Conservation (phyloP, 2,888 invertebrate species). For the Taphrorychus bicolor region DNA sequence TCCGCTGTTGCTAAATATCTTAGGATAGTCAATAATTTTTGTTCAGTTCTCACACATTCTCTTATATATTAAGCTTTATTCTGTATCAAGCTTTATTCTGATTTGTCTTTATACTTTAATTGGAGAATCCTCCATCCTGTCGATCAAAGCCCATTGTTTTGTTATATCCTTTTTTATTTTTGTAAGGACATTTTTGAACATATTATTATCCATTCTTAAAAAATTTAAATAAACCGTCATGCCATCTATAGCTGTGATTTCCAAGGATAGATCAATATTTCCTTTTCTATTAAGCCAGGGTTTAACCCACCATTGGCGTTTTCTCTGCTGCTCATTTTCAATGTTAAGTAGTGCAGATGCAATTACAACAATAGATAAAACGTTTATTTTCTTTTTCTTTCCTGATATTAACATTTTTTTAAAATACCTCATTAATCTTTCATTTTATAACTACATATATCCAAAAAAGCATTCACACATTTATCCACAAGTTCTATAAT, state of each 20-base stretch:
- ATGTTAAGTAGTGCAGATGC: neutral
- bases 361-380: neutral
- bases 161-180: neutral
- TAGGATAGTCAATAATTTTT: neutral
- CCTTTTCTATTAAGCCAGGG: neutral
- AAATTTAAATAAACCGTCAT: neutral
- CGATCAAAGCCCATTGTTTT: neutral
- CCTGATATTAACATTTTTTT: too few species aligned
- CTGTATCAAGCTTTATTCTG: too few species aligned
- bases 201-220: neutral
- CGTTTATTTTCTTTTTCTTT: neutral
- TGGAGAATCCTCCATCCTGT: too few species aligned
- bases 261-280: neutral
- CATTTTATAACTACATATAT: too few species aligned
- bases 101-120: too few species aligned
- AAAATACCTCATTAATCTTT: too few species aligned
- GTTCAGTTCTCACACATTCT: neutral
- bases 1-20: neutral
- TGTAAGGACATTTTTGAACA: neutral
- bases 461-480: too few species aligned
- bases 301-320: neutral
- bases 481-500: too few species aligned
- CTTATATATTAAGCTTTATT: too few species aligned
- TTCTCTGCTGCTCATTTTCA: neutral
- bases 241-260: neutral